phyloP scores from a whole-genome alignment of 2,113 vertebrate species.

The Melanocharis versteri region DNA sequence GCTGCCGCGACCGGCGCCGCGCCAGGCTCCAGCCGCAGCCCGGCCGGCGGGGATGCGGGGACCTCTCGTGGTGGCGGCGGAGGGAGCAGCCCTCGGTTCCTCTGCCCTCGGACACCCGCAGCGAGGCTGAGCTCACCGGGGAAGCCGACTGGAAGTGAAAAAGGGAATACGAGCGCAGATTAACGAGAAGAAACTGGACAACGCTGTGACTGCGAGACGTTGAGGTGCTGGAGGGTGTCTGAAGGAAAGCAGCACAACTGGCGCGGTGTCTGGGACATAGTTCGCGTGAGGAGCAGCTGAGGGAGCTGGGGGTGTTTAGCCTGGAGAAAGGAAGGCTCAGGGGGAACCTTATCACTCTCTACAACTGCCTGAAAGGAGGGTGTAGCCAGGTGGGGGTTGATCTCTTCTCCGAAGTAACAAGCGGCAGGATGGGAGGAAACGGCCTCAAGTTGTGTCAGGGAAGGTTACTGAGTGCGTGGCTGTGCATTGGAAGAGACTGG shows the following conservation, averaged over 20 bases:
- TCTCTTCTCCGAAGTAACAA: not conserved
- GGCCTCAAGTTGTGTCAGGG: not conserved
- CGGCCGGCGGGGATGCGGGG: not conserved
- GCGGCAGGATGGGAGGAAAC: not conserved
- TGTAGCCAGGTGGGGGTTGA: not conserved
- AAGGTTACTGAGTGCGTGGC: not conserved
- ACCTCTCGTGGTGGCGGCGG: constrained; percentile 9
- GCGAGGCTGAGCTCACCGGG: not conserved
- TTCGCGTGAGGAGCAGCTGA: not conserved
- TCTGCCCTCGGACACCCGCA: rapidly evolving
- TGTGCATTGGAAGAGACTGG: not conserved
- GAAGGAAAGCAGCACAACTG: not conserved
- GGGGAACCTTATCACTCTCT: not conserved
- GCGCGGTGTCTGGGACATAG: rapidly evolving
- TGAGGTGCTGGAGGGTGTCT: not conserved
- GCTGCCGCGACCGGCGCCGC: rapidly evolving
- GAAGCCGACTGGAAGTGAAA: not conserved
- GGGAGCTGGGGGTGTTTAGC: not conserved
- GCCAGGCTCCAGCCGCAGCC: not conserved
- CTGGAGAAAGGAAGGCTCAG: not conserved
- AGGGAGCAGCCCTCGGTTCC: not conserved
- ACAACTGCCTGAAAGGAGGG: not conserved
- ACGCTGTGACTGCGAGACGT: not conserved
- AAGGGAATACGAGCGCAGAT: rapidly evolving
- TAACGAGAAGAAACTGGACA: not conserved